Evolutionary conservation across 1,140 invertebrate species (phyloP).

Genomic region (Arion vulgaris): DNA sequence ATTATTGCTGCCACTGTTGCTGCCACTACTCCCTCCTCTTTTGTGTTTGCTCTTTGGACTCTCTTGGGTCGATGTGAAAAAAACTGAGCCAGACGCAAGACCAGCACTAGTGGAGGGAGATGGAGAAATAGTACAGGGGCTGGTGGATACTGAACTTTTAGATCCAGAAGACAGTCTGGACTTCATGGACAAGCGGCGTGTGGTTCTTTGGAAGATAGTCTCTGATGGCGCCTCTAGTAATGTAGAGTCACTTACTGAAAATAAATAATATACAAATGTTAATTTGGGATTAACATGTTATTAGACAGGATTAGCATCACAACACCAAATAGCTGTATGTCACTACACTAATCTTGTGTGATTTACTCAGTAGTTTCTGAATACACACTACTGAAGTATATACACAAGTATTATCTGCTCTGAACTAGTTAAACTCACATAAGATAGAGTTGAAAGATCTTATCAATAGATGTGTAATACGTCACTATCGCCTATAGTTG

Average conservation of each 20-base stretch:
- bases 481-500: no score
- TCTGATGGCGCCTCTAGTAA: conserved; percentile 21
- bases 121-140: not conserved
- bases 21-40: conserved; percentile 8
- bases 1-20: conserved; percentile 11
- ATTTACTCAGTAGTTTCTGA: no score
- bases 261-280: not conserved
- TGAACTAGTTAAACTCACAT: no score
- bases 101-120: not conserved
- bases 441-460: no score
- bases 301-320: no score
- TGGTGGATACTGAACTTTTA: conserved; percentile 14
- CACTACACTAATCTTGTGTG: no score
- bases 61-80: not conserved
- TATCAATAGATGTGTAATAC: no score
- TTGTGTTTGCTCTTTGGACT: conserved; percentile 9
- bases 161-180: conserved; percentile 39
- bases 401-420: no score
- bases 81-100: not conserved
- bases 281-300: no score
- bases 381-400: no score
- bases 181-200: conserved; percentile 41
- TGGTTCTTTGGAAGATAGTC: conserved; percentile 23
- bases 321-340: no score
- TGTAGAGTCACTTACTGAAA: conserved; percentile 34